Conservation (phyloP, 2,888 invertebrate species). For the Magallana nippona region DNA sequence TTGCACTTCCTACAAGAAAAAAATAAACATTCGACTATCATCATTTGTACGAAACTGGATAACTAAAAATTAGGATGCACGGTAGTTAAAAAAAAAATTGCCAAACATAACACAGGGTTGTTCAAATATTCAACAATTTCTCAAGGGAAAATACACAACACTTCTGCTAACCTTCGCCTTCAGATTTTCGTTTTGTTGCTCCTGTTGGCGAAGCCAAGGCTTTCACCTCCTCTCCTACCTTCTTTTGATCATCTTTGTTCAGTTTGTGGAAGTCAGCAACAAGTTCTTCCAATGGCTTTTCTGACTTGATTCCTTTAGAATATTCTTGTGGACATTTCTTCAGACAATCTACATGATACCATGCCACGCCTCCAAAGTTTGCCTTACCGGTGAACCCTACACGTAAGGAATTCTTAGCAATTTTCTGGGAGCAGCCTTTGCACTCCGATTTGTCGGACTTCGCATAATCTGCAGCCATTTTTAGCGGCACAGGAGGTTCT, state of each 20-base stretch:
- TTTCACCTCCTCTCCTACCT: not conserved
- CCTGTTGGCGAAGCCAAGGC: not conserved
- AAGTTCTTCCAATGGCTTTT: not conserved
- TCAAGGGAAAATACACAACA: too few species aligned
- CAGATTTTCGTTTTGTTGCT: slow-evolving; percentile 16
- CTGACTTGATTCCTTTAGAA: not conserved
- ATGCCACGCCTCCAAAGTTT: slow-evolving; percentile 31
- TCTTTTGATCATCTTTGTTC: slow-evolving; percentile 15
- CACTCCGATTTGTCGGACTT: slow-evolving; percentile 36
- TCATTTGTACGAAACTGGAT: too few species aligned
- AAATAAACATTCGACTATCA: too few species aligned
- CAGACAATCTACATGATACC: slow-evolving; percentile 32
- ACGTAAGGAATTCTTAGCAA: not conserved
- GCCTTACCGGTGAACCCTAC: slow-evolving; percentile 36
- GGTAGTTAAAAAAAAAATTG: too few species aligned
- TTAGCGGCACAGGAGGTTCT: not conserved
- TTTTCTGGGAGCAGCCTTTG: slow-evolving; percentile 3
- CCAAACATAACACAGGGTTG: too few species aligned
- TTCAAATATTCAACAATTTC: too few species aligned
- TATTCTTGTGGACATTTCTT: not conserved
- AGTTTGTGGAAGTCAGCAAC: slow-evolving; percentile 20
- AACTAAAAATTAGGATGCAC: too few species aligned
- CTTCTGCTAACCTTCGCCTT: not conserved
- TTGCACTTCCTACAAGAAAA: too few species aligned
- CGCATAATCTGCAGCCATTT: slow-evolving; percentile 34